Evolutionary conservation across 2,113 vertebrate species (phyloP), one percentile per base, ranked within the genome.

Genomic region (Micronisus gabar): DNA sequence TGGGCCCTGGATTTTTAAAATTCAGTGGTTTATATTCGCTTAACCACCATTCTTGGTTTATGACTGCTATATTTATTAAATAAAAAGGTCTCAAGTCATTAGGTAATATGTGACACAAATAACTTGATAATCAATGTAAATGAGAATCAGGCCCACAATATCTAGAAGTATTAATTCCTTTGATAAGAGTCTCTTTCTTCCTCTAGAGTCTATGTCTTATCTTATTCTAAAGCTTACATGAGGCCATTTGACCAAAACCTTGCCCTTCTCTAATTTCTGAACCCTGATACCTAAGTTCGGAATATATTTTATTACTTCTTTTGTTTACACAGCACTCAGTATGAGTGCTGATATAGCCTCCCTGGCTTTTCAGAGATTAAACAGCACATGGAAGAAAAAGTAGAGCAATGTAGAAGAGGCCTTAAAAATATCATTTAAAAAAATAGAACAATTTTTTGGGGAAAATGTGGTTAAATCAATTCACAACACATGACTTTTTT

Each of bases 211-310:
- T 73, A 15, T 11, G 63, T 41, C 73, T 95, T 90, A 86, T 62
- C 82, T 88, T 25, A 12, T 74, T 66, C 50, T 61, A 41, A 75
- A 58, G 71, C 72, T 63, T 38, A 50, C 61, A 52, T 88, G 80
- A 83, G 58, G 73, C 91, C n/a, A 47, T 81, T 82, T 74, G 93
- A 83, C 86, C 95, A 95, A 88, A 95, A 73, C 78, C 89, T 94
- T 76, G 88, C 81, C 94, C 90, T 94, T 56, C 63, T 85, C 52
- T 96, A 74, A 78, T 93, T 96, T 96, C 91, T 95, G 93, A 92
- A 86, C 86, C 75, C 94, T 96, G 91, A 86, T 55, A 95, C 95
- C 52, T 90, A 81, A 95, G 97, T 96, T 95, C 82, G 96, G 95
- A 94, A 95, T 92, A 74, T 62, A 47, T 72, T 93, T 93, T 84